phyloP scores from a whole-genome alignment of 2,888 invertebrate species.

The Drosophila mulleri region DNA sequence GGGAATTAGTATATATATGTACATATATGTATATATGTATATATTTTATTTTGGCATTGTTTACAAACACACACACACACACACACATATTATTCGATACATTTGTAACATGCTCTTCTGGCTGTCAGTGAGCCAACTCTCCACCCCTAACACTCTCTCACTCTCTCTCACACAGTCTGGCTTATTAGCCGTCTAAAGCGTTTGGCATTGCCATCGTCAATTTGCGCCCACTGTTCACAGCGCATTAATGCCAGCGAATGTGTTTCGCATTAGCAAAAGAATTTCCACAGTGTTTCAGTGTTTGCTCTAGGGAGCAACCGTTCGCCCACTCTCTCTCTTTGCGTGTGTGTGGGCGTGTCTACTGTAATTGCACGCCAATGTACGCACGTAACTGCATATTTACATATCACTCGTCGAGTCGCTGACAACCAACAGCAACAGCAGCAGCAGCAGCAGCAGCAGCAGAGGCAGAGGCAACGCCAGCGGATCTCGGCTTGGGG shows the following conservation, averaged over 20 bases:
- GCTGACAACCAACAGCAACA: constrained; percentile 34
- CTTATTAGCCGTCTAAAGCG: constrained; percentile 67
- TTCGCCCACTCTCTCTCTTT: background rate
- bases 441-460: background rate
- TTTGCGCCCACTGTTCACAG: constrained; percentile 67
- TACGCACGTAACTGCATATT: constrained; percentile 81
- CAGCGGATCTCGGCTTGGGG: constrained; percentile 21
- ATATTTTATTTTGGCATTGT: constrained; percentile 33
- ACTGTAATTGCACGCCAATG: constrained; percentile 80
- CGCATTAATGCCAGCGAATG: constrained; percentile 72
- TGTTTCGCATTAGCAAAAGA: constrained; percentile 79
- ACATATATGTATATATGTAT: background rate
- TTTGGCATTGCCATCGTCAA: constrained; percentile 45
- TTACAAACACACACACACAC: constrained; percentile 26
- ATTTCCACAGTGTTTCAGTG: constrained; percentile 52
- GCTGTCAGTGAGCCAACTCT: constrained; percentile 25
- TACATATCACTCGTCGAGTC: constrained; percentile 74
- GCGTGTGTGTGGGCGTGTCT: constrained; percentile 43
- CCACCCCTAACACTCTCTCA: constrained; percentile 18
- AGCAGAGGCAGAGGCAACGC: background rate
- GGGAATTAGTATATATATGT: constrained; percentile 67
- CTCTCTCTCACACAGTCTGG: constrained; percentile 27
- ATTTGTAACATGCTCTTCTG: background rate
- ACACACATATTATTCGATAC: background rate
- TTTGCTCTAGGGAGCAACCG: constrained; percentile 57